phyloP scores from a whole-genome alignment of 2,797 vertebrate species.

The Phrynocephalus vlangalii region DNA sequence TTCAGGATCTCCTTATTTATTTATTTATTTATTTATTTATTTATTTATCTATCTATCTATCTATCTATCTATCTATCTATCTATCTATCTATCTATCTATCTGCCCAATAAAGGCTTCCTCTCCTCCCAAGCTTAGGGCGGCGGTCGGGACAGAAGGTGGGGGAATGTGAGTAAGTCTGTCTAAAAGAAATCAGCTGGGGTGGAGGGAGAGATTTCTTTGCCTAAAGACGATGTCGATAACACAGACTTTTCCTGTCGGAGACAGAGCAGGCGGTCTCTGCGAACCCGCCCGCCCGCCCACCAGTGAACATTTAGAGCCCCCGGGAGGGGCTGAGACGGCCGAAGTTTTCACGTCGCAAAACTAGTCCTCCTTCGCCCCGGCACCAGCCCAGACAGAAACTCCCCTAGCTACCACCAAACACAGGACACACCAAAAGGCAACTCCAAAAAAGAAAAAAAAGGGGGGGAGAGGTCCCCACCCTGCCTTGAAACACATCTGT shows the following conservation, averaged over 20 bases:
- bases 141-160: not conserved
- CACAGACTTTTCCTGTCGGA: slow-evolving; percentile 39
- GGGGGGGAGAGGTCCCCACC: not conserved
- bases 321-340: not conserved
- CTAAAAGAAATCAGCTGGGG: slow-evolving; percentile 33
- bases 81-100: too few species aligned
- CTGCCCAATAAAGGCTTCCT: not conserved
- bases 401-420: not conserved
- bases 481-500: not conserved
- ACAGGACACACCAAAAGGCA: not conserved
- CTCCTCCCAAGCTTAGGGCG: not conserved
- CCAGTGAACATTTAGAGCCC: slow-evolving; percentile 13
- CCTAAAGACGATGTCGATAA: slow-evolving; percentile 29
- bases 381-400: not conserved
- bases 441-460: not conserved
- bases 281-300: not conserved
- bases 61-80: too few species aligned
- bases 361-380: not conserved
- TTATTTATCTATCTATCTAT: not conserved
- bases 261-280: not conserved
- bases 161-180: not conserved
- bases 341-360: not conserved
- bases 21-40: not conserved
- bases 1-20: not conserved
- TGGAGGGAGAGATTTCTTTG: not conserved